These are phyloP conservation scores for Aldabrachelys gigantea DNA, from an alignment of 2,113 vertebrate species.

Conservation along the genomic window DNA sequence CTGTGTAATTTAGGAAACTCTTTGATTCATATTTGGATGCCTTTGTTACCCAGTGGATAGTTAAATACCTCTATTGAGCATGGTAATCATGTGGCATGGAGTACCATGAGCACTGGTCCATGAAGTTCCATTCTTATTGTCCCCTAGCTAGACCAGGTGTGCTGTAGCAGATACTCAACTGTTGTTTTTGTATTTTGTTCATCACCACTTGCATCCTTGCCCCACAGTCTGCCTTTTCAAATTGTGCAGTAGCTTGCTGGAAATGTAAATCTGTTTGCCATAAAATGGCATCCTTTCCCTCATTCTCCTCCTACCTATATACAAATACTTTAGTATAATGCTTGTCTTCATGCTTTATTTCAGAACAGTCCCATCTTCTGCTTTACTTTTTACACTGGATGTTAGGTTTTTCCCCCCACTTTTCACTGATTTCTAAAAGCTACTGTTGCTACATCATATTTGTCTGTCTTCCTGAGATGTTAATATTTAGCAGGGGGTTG, in stretches of 20 bases:
- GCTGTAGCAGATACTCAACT: neutral
- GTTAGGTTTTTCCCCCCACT: neutral
- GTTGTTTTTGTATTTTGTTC: neutral
- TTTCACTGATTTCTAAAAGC: conserved; percentile 16
- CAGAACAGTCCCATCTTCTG: neutral
- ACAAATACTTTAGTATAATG: neutral
- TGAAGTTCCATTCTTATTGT: neutral
- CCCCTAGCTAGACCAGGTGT: neutral
- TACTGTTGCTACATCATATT: neutral
- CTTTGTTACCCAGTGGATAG: neutral
- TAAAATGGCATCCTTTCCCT: too few relatives aligned
- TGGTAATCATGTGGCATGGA: neutral
- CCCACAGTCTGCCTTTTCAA: neutral
- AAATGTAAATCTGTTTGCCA: neutral
- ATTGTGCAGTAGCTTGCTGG: neutral
- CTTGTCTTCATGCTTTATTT: neutral
- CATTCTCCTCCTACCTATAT: neutral
- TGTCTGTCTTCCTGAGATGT: neutral
- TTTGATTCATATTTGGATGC: neutral
- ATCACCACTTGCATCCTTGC: neutral
- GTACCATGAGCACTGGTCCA: neutral
- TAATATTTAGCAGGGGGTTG: neutral
- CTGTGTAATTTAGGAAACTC: neutral
- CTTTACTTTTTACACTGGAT: neutral
- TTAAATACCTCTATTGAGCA: conserved; percentile 2